These are phyloP conservation scores for Coryphaenoides rupestris DNA, from an alignment of 2,113 vertebrate species.

Conservation along the genomic window DNA sequence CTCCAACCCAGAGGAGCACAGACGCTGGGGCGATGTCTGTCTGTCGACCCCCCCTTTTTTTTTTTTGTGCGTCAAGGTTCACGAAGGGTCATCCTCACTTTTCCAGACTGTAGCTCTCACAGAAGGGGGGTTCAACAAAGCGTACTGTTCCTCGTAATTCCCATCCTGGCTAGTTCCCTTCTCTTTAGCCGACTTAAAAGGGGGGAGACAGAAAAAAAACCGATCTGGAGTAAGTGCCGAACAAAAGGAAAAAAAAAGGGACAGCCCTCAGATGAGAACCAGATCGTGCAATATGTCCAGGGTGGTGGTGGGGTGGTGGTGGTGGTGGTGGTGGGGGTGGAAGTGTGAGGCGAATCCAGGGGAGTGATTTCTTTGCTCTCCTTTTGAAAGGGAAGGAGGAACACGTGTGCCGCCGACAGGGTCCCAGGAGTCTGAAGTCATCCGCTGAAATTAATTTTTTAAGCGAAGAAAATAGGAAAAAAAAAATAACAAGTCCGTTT, in stretches of 20 bases:
- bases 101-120: not conserved
- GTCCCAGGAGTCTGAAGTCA: conserved; percentile 44
- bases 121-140: conserved; percentile 22
- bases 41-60: no score
- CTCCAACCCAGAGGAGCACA: no score
- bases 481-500: conserved; percentile 37
- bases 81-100: no score
- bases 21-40: no score
- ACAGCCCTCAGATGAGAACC: conserved; percentile 28
- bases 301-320: conserved; percentile 17
- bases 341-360: conserved; percentile 25
- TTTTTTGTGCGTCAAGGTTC: conserved; percentile 8
- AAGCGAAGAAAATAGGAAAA: conserved; percentile 7
- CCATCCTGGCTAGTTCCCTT: conserved; percentile 5
- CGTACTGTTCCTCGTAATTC: conserved; percentile 29
- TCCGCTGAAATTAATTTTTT: conserved; percentile 48
- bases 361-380: conserved; percentile 26
- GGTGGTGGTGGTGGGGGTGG: not conserved
- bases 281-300: conserved; percentile 27
- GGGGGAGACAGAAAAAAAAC: no score
- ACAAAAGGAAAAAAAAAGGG: conserved; percentile 13
- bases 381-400: conserved; percentile 40
- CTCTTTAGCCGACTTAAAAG: no score
- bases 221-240: conserved; percentile 2
- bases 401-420: conserved; percentile 27